These are phyloP conservation scores for Dysmachus trigonus DNA, from an alignment of 2,888 invertebrate genomes.

Conservation along the genomic window DNA sequence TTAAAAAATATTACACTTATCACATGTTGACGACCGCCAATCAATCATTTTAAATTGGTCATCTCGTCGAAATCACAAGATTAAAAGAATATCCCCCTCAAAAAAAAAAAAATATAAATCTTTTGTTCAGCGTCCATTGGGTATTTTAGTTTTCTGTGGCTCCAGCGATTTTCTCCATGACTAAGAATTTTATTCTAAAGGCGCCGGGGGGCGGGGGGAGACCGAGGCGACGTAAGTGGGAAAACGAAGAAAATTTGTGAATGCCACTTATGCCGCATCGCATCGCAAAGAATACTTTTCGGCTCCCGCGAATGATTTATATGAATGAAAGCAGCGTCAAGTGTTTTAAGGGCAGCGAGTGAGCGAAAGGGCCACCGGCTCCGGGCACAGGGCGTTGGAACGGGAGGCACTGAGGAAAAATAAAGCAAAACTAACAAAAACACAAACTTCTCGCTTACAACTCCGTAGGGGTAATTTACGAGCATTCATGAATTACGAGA, in stretches of 20 bases:
- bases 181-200: background rate
- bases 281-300: constrained; percentile 30
- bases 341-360: constrained; percentile 24
- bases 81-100: background rate
- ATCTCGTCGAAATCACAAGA: background rate
- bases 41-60: background rate
- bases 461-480: constrained; percentile 50
- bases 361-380: background rate
- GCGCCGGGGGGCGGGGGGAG: no score
- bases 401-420: background rate
- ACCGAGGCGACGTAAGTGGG: background rate
- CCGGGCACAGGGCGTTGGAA: background rate
- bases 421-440: constrained; percentile 38
- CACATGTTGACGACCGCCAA: no score
- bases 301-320: constrained; percentile 49
- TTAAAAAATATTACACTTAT: background rate
- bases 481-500: constrained; percentile 49
- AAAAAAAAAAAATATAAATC: background rate
- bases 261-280: constrained; percentile 26
- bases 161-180: background rate
- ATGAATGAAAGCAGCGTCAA: constrained; percentile 47
- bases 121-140: background rate
- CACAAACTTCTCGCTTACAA: constrained; percentile 33
- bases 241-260: constrained; percentile 5
- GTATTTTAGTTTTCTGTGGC: background rate